Base-by-base conservation (phyloP, 2,888 invertebrate genomes). In the Tanypteryx hageni region DNA sequence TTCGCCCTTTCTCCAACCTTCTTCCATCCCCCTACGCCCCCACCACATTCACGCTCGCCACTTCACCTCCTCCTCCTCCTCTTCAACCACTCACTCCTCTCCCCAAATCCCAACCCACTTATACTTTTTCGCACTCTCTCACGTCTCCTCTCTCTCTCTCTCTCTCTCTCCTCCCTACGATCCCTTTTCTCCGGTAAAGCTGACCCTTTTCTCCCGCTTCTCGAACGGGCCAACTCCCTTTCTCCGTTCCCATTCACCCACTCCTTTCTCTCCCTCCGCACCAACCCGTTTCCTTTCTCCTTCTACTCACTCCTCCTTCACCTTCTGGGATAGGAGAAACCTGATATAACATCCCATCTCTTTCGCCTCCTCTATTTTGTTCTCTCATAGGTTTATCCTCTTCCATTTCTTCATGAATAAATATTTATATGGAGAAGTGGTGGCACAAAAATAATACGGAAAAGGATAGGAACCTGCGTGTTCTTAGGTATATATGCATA, bases 71-170 rank as follows among this genome's bases (percentile, higher is more conserved):
- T 27, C 22, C 27, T 76, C 22, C 27, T 22, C 76, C 27, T 76
- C 27, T 64, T 22, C n/a, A n/a, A 68, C n/a, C 68, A 22, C 76
- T 76, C 27, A 22, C 76, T 27, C 76, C 27, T 22, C n/a, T 22
- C 76, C n/a, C 64, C 64, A 64, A 76, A n/a, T 27, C 76, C 27
- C 76, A 22, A 7, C 22, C 3, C 76, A 22, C 27, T 76, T 76
- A 76, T 76, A 76, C 76, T 76, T 27, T 76, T 76, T 22, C 76
- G 76, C 76, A 76, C 76, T 76, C 76, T 76, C 76, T 76, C 76
- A 27, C 11, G 27, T 76, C 27, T 27, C 76, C 76, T n/a, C n/a
- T n/a, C n/a, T n/a, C n/a, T n/a, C n/a, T n/a, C n/a, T n/a, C n/a
- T n/a, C n/a, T n/a, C n/a, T n/a, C n/a, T n/a, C n/a, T n/a, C n/a